Percentiles rank a stretch among this genome's conserved stretches.
These are phyloP conservation scores for Ganaspis sp. DNA, from an alignment of 1,140 invertebrate species.

Conservation along the genomic window DNA sequence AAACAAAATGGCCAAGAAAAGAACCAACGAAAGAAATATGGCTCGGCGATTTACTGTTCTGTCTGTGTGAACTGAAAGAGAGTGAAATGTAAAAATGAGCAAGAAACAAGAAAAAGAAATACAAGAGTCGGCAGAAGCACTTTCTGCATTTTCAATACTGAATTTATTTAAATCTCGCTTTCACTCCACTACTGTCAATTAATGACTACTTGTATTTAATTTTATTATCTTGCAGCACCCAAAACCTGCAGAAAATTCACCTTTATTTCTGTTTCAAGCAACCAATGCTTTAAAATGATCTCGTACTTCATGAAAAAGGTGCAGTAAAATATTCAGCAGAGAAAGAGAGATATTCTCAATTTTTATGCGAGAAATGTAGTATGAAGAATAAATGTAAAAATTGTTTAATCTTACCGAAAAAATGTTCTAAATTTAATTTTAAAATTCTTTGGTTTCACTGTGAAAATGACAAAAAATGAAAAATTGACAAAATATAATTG, in stretches of 20 bases:
- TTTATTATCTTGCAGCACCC: not conserved
- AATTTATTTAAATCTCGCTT: not conserved
- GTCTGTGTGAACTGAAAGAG: not conserved
- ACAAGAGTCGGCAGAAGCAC: not conserved
- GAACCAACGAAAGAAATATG: conserved; percentile 19
- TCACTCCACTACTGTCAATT: not conserved
- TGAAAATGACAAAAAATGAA: no score
- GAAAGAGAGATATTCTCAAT: no score
- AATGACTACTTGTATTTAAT: not conserved
- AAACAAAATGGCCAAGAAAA: conserved; percentile 17
- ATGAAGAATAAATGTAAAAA: no score
- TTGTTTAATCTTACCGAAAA: not conserved
- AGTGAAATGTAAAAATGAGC: not conserved
- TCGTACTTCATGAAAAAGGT: no score
- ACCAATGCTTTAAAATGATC: not conserved
- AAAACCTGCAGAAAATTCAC: not conserved
- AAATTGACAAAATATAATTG: no score
- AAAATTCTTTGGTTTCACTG: no score
- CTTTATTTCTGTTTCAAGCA: not conserved
- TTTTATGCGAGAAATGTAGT: no score
- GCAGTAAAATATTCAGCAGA: no score
- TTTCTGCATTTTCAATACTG: not conserved
- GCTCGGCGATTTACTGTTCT: conserved; percentile 19
- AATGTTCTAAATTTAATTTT: no score
- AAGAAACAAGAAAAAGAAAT: not conserved